These are phyloP conservation scores for Synanthedon formicaeformis DNA, from an alignment of 2,888 invertebrate species.

Conservation along the genomic window DNA sequence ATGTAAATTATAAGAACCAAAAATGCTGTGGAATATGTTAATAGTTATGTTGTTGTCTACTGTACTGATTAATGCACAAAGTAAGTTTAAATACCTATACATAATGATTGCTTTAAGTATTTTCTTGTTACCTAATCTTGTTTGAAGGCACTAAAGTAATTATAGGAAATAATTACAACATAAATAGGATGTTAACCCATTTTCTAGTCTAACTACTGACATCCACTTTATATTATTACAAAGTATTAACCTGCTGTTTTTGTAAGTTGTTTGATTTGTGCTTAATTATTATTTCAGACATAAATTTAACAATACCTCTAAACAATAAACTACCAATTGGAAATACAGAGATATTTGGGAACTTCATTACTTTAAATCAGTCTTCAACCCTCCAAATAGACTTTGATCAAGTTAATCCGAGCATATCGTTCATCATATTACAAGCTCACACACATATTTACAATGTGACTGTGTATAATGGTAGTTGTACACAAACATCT, in stretches of 20 bases:
- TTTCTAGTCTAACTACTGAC: no score
- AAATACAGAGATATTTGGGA: slow-evolving; percentile 39
- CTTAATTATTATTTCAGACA: slow-evolving; percentile 30
- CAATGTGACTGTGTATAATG: slow-evolving; percentile 68
- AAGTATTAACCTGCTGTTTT: no score
- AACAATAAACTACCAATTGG: slow-evolving; percentile 25
- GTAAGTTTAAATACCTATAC: slow-evolving; percentile 3
- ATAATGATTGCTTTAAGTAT: no score
- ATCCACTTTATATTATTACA: no score
- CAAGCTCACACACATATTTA: slow-evolving; percentile 74
- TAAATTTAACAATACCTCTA: slow-evolving; percentile 32
- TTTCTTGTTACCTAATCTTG: no score
- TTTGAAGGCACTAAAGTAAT: no score
- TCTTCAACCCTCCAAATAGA: slow-evolving; percentile 36
- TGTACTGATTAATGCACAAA: slow-evolving; percentile 4
- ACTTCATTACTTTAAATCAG: slow-evolving; percentile 25
- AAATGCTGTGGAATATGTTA: no score
- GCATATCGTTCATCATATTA: slow-evolving; percentile 68
- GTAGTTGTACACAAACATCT: slow-evolving; percentile 23
- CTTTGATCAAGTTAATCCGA: slow-evolving; percentile 48
- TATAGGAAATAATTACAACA: no score
- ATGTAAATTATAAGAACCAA: no score
- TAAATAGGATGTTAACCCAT: no score
- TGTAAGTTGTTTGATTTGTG: no score
- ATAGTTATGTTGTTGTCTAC: no score